Evolutionary conservation across 2,888 invertebrate species (phyloP).

Genomic region (Coelinius sp.): DNA sequence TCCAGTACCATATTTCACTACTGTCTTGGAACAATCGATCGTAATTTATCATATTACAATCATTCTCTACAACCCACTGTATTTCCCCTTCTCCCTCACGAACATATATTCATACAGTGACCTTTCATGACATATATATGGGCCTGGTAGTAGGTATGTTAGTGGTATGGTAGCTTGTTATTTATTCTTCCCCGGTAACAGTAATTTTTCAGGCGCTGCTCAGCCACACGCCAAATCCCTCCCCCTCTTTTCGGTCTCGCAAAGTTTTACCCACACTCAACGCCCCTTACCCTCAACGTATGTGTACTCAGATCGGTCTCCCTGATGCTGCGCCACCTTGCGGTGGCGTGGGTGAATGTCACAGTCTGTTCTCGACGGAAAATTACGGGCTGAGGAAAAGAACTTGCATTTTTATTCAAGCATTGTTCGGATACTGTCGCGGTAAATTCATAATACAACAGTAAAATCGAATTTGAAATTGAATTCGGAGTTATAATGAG

Average conservation of each 20-base stretch:
- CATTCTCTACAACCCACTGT: constrained; percentile 51
- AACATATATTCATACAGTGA: constrained; percentile 37
- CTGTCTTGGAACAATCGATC: not conserved
- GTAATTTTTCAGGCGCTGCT: constrained; percentile 65
- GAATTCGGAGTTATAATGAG: too few species aligned
- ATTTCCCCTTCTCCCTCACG: constrained; percentile 39
- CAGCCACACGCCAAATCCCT: constrained; percentile 31
- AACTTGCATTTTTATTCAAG: not conserved
- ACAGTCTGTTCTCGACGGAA: constrained; percentile 67
- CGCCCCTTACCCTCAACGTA: constrained; percentile 8
- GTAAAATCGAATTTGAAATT: not conserved
- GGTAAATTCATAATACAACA: not conserved
- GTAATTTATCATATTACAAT: constrained; percentile 61
- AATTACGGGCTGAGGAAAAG: constrained; percentile 41
- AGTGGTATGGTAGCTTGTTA: constrained; percentile 56
- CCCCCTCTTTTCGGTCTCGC: not conserved
- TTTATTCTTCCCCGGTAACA: constrained; percentile 64
- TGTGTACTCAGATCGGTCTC: constrained; percentile 2
- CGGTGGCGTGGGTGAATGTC: constrained; percentile 60
- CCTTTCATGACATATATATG: constrained; percentile 59
- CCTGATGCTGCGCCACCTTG: constrained; percentile 17
- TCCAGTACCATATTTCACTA: constrained; percentile 23
- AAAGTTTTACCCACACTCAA: constrained; percentile 19
- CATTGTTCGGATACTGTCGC: too few species aligned
- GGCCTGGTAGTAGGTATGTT: constrained; percentile 51